phyloP scores from a whole-genome alignment of 2,888 invertebrate species.

The Andrena bucephala region DNA sequence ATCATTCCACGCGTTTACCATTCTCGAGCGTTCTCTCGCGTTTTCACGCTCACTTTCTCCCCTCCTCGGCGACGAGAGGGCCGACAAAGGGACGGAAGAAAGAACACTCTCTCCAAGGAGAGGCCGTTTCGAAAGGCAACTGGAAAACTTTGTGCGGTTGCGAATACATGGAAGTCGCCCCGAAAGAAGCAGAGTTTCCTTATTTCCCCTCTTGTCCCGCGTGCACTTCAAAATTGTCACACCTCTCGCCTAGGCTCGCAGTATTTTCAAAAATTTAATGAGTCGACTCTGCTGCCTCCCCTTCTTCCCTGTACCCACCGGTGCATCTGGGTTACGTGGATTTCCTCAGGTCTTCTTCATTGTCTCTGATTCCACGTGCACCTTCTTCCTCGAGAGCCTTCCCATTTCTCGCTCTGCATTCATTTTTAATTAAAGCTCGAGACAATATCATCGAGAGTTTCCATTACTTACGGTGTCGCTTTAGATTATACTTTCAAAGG shows the following conservation, averaged over 20 bases:
- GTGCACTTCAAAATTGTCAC: conserved; percentile 13
- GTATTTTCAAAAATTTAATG: conserved; percentile 36
- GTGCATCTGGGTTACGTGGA: conserved; percentile 31
- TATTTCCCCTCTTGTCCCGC: conserved; percentile 14
- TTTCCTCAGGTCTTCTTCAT: conserved; percentile 13
- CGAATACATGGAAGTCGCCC: conserved; percentile 22
- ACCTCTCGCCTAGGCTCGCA: conserved; percentile 12
- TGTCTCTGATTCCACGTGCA: background rate
- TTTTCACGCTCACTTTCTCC: conserved; percentile 58
- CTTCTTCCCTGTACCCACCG: background rate
- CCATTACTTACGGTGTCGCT: background rate
- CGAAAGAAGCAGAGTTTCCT: background rate
- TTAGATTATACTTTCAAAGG: background rate
- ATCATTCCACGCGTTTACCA: conserved; percentile 53
- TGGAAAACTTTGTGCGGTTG: conserved; percentile 31
- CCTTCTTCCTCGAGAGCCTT: background rate
- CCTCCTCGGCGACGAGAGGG: conserved; percentile 19
- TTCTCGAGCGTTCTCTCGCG: conserved; percentile 40
- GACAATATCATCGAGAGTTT: conserved; percentile 9
- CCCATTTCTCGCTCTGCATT: background rate
- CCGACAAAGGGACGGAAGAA: conserved; percentile 39
- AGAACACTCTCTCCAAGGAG: conserved; percentile 30
- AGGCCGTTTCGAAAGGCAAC: conserved; percentile 16
- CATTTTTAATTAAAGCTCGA: conserved; percentile 32
- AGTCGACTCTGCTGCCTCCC: background rate